phyloP scores from a whole-genome alignment of 2,888 invertebrate species.

The Amiota minor region DNA sequence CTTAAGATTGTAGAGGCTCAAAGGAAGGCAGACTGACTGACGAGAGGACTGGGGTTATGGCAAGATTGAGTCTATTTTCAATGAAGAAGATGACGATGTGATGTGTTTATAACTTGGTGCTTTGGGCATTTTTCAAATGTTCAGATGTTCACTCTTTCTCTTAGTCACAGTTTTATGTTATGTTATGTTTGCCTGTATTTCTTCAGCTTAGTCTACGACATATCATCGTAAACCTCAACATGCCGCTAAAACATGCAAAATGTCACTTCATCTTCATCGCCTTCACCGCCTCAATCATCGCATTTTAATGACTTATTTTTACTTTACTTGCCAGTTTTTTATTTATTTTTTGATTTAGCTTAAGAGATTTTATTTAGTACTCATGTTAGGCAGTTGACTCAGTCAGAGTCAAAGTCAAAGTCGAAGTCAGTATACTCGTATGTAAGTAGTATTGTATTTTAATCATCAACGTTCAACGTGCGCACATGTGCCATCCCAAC shows the following conservation, averaged over 20 bases:
- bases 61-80: too few species aligned
- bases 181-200: too few species aligned
- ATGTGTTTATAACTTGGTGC: neutral
- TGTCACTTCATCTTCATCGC: slow-evolving; percentile 51
- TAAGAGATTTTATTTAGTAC: neutral
- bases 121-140: slow-evolving; percentile 32
- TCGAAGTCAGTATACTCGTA: neutral
- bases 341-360: neutral
- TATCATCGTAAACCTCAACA: slow-evolving; percentile 29
- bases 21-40: too few species aligned
- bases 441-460: neutral
- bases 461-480: neutral
- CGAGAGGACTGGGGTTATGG: too few species aligned
- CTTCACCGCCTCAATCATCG: slow-evolving; percentile 31
- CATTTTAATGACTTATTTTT: slow-evolving; percentile 66
- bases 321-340: neutral
- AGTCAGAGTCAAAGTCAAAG: neutral
- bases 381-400: neutral
- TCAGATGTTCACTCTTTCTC: slow-evolving; percentile 52
- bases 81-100: neutral
- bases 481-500: neutral
- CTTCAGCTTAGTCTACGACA: too few species aligned
- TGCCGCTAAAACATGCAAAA: slow-evolving; percentile 60
- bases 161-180: slow-evolving; percentile 42
- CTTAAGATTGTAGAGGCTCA: slow-evolving; percentile 52